Evolutionary conservation across 2,113 vertebrate genomes (phyloP), one percentile per base, ranked within the genome.

Genomic region (Cathartes aura): DNA sequence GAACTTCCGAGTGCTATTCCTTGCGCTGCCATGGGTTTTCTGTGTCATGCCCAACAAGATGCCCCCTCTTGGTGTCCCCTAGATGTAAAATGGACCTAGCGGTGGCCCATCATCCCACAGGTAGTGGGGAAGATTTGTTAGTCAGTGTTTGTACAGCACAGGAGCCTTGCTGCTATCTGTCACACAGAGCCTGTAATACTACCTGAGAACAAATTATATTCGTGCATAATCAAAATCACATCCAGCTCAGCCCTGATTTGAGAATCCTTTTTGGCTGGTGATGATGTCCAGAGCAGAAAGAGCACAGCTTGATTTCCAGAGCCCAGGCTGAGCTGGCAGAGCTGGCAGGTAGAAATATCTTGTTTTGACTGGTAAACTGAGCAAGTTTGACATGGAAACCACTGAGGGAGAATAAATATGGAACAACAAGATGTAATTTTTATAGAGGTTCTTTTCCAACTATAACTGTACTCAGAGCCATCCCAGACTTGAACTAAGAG

Each of bases 331-430:
- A 97, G 96, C 96, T 94, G 92, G 96, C 92, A 93, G 93, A 87
- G 83, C 92, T 96, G 96, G 91, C 96, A 97, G 96, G 91, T 97
- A 97, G 95, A 94, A 97, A 94, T 96, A 93, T 96, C 95, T 96
- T 97, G 93, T 96, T 97, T 96, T 97, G 94, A 96, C 95, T 96
- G 95, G 95, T 97, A 97, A 97, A 97, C 96, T 96, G 96, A 97
- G 94, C 95, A 97, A 96, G 89, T 96, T 92, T 96, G 96, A 97
- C 92, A 94, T 91, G 89, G 85, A 96, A 96, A 93, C 93, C 93
- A 93, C 93, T 95, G 91, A 96, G 93, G 96, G 89, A 94, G 96
- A 97, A 96, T 96, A 97, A 97, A 96, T 97, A 94, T 64, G 92
- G 92, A 97, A 96, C 91, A 97, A 96, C 78, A 96, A 97, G 94